Base-by-base conservation (phyloP, 2,888 invertebrate species). In the Amphipoea oculea region DNA sequence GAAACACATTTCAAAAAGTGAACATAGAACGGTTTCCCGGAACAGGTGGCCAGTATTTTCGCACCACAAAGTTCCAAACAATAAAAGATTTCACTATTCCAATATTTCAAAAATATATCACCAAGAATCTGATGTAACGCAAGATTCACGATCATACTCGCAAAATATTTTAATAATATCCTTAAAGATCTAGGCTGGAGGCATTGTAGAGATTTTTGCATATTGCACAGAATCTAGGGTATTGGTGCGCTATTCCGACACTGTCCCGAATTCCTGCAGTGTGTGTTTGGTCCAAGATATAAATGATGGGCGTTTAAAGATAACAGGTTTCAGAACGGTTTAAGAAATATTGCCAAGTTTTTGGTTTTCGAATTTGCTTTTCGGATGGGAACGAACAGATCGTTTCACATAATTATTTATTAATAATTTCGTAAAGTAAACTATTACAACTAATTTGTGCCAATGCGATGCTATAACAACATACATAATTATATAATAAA, bases 131-230 rank as follows among this genome's bases (percentile, higher is more conserved):
- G 29, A 62, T 63, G 60, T 45, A 4, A 79, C 29, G 51, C 62
- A 51, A 60, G 65, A 66, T 20, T 66, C 29, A 12, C 54, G 60
- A 63, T 29, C 36, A 62, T 14, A 40, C 29, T 69, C 40, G 45
- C 45, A 65, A 80, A 66, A 70, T 81, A 86, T 88, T 86, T 84
- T 70, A 86, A 87, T 85, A 88, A 76, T 80, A 86, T 36, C 40
- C 9, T 65, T 76, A 60, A 73, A 76, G 65, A 76, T 42, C 42
- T 67, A 0, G 14, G 48, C 4, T 48, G 48, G 48, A 60, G 85
- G 75, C 83, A 90, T 91, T 91, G 91, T 91, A 79, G 83, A 89
- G 89, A 92, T 92, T 94, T 93, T 92, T 92, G 89, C 92, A 93
- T 92, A 91, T 90, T 88, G 90, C 91, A 91, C 83, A 80, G 85